These are phyloP conservation scores for Prosapia bicincta DNA, from an alignment of 2,888 invertebrate genomes.

Conservation along the genomic window DNA sequence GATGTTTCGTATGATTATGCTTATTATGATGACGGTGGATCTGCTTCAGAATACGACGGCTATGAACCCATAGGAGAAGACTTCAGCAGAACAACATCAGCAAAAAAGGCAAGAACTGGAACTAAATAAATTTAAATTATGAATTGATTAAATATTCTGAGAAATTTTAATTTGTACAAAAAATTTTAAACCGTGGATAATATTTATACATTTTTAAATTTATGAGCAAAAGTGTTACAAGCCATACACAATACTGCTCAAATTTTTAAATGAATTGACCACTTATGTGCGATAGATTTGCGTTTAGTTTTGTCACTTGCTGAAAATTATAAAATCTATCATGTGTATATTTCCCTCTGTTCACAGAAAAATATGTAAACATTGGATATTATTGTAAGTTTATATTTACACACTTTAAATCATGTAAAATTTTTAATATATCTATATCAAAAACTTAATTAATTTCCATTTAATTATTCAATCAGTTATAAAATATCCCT, in stretches of 20 bases:
- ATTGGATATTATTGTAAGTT: too few species aligned
- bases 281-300: too few species aligned
- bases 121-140: neutral
- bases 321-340: too few species aligned
- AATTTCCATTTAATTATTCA: too few species aligned
- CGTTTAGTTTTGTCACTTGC: too few species aligned
- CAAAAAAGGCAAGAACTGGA: slow-evolving; percentile 20
- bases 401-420: too few species aligned
- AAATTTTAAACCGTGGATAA: neutral
- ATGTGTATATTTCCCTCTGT: too few species aligned
- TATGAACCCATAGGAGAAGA: slow-evolving; percentile 43
- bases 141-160: neutral
- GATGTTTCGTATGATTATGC: slow-evolving; percentile 80
- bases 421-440: too few species aligned
- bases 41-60: slow-evolving; percentile 48
- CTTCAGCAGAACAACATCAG: slow-evolving; percentile 38
- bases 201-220: neutral
- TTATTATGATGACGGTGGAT: slow-evolving; percentile 68
- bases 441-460: too few species aligned
- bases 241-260: neutral
- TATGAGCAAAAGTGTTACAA: neutral
- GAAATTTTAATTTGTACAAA: neutral
- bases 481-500: too few species aligned
- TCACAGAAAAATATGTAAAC: too few species aligned
- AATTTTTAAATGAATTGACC: neutral